A percentile compares a stretch with the other conserved stretches of the same genome.
Conservation (phyloP, 2,888 invertebrate genomes). For the Acheta domesticus region DNA sequence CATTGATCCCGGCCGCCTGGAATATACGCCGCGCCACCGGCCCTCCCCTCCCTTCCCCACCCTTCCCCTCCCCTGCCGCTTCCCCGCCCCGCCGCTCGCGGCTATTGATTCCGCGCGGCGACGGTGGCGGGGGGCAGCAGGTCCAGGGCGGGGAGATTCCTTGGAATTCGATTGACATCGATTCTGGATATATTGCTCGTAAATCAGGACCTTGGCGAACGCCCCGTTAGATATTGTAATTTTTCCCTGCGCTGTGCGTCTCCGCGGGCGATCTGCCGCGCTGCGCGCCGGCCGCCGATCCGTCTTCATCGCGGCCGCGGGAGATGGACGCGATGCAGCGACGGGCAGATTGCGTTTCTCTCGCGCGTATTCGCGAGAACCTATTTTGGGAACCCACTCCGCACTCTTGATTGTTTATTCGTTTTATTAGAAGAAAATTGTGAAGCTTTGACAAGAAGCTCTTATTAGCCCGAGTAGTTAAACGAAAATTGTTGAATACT, state of each 20-base stretch:
- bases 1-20: background rate
- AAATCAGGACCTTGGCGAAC: background rate
- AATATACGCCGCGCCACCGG: background rate
- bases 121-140: background rate
- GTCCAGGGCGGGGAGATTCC: background rate
- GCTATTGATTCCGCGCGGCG: slow-evolving; percentile 3
- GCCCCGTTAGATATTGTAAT: background rate
- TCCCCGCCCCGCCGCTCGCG: background rate
- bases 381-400: no score
- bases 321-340: no score
- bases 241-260: background rate
- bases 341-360: no score
- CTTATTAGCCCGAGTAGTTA: no score
- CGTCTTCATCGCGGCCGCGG: background rate
- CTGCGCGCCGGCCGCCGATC: background rate
- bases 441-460: no score
- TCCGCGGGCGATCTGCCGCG: background rate
- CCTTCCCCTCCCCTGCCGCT: background rate
- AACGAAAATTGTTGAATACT: no score
- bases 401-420: no score
- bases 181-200: background rate
- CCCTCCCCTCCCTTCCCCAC: background rate
- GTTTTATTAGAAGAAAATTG: no score
- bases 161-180: slow-evolving; percentile 18
- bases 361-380: no score